Base-by-base conservation (phyloP, 2,888 invertebrate species). In the Heteromurus nitidus region DNA sequence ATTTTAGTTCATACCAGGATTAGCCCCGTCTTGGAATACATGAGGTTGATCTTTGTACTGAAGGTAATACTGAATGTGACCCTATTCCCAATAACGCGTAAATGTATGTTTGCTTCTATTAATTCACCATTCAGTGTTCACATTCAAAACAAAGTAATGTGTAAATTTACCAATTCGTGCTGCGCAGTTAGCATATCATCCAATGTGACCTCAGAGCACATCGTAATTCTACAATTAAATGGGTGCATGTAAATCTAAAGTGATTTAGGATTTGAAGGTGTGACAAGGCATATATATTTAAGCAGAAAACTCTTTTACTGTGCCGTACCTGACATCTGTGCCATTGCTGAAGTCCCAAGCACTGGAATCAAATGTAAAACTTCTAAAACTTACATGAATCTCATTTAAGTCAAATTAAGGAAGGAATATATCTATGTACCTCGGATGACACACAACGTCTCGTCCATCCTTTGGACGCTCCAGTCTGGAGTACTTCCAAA, bases 161-260 rank as follows among this genome's bases (percentile, higher is more conserved):
- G n/a, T n/a, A n/a, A n/a, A n/a, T n/a, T n/a, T n/a, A n/a, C n/a
- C 94, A 95, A 94, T 90, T 97, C 96, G 88, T 97, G 96, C 88
- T 97, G 96, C 0, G 95, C 94, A 0, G 95, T 93, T 7, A 65
- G 73, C 31, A 95, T 90, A 88, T 95, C 94, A n/a, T 93, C 93
- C 92, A 93, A 93, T 1, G 93, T 93, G 3, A 94, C 92, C 88
- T 93, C 93, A 0, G 95, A 94, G 88, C 95, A 95, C 88, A 94
- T 94, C 1, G 73, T 68, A 24, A 80, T 80, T 65, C 73, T 65
- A 44, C 18, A 16, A 47, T 9, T 11, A 16, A 11, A 47, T 47
- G 36, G 5, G n/a, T n/a, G n/a, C n/a, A n/a, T n/a, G n/a, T n/a
- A n/a, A n/a, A n/a, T 18, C 3, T 44, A 24, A 44, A 50, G 16